Evolutionary conservation across 2,797 vertebrate species (phyloP), one percentile per base, ranked within the genome.

Genomic region (Bovichtus variegatus): DNA sequence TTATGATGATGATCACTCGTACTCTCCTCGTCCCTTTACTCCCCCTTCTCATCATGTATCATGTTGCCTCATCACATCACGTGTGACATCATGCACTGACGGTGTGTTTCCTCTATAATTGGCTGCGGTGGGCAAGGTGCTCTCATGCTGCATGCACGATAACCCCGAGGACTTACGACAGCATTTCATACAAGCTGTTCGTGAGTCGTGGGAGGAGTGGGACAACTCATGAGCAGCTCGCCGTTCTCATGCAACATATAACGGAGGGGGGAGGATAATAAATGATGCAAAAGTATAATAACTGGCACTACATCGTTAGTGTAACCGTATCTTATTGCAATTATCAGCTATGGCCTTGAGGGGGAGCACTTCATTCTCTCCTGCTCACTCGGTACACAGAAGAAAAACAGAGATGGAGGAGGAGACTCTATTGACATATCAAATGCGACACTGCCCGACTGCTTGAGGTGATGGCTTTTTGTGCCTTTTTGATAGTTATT

Each of bases 111-210:
- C 72, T 59, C 64, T 29, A 0, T 81, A 66, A 74, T 40, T 72
- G 31, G 50, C 34, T 53, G 71, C 79, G 67, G 61, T 19, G 71
- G 72, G 61, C 55, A 15, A 23, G 23, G 9, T 21, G 68, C 68
- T 76, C 68, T 76, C 43, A 23, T 3, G 46, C 57, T 44, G 67
- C 31, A 72, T 55, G 62, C 51, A 29, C 34, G 54, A 74, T 68
- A 38, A 58, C 50, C 47, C 50, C 21, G 38, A 68, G 49, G 60
- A 67, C 55, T 25, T 8, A n/a, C 46, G 36, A 34, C 73, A 19
- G 43, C 60, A 1, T 51, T 34, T 70, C 55, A 66, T 34, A 59
- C 55, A 12, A 50, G 70, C 64, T 49, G 71, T 15, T 54, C 0
- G 1, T 31, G 54, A 36, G 54, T 15, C 2, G 49, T 58, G 69